Base-by-base conservation (phyloP, 2,888 invertebrate species). In the Tetranychus truncatus region DNA sequence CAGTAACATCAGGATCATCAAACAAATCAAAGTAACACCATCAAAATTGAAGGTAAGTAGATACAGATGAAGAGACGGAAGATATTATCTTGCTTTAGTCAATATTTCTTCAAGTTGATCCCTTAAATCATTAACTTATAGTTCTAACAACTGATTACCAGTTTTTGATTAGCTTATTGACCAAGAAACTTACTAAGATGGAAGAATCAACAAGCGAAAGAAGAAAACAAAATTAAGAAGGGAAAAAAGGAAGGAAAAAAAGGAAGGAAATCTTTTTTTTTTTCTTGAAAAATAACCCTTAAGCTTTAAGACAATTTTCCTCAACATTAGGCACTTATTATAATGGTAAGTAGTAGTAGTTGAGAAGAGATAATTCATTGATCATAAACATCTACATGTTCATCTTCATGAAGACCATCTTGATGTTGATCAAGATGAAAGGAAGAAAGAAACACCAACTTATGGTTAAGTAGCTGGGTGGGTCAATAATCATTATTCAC, bases 381-480 rank as follows among this genome's bases (percentile, higher is more conserved):
- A 55, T 55, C 55, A 55, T 55, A 9, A 55, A 15, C 55, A 55
- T 55, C 55, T 55, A 15, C 55, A 55, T 55, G 11, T 55, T 15
- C 55, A 55, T 15, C 55, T 15, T 34, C 34, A 34, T 34, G 34
- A 34, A 34, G 34, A 34, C 34, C 34, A 34, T 34, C 5, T 34
- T 34, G n/a, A n/a, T n/a, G n/a, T n/a, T n/a, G 34, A 34, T 34
- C 34, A 34, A 34, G 34, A 34, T 34, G 34, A 34, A 34, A 34
- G 34, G 34, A 34, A 34, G 34, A 34, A 24, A 24, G 24, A 34
- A 34, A 34, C 34, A 55, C 55, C 9, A 55, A 55, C 55, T 55
- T 55, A 55, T 55, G 55, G 55, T 55, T 55, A 55, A 55, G 55
- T 55, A 55, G 55, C 55, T 55, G 55, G 55, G 55, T 55, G 55